Evolutionary conservation across 2,113 vertebrate species (phyloP), one percentile per base, ranked within the genome.

Genomic region (Paracanthobrama guichenoti): DNA sequence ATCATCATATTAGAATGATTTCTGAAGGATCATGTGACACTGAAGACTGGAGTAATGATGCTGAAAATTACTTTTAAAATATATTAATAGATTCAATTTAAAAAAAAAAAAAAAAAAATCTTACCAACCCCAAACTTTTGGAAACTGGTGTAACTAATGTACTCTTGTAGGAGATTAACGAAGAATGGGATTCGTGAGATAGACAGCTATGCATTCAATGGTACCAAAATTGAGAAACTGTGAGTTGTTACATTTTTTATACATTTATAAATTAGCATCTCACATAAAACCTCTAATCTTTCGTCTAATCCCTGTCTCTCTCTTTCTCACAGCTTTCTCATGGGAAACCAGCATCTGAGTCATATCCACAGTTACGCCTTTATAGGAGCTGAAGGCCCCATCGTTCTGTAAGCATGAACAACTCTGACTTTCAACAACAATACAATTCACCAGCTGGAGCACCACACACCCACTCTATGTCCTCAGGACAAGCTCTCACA

Each of bases 151-250:
- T 53, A 53, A 59, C 20, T 28, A 81, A 87, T 87, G 84, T 59
- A 20, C 55, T 77, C 16, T 93, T 93, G 89, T 94, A 99, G 98
- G 91, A 93, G 96, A 93, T 93, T 99, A 89, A 95, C 93, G 91
- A 97, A 96, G 93, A 99, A 99, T 85, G 96, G 96, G 88, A 97
- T 99, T 91, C 93, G 87, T 91, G 92, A 97, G 91, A 96, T 99
- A 92, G 95, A 95, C 81, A 95, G 94, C 88, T 92, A 96, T 87
- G 97, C 98, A 72, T 99, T 99, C 92, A 98, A 97, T 46, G 95
- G 96, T 92, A 98, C 96, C 86, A 95, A 93, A 90, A 94, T 99
- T 89, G 90, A 95, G 87, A 95, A 94, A 85, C 93, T 99, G 98
- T 99, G 94, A 95, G 94, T 93, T 28, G 1, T 64, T 74, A 62